These are phyloP conservation scores for Aldabrachelys gigantea DNA, from an alignment of 2,113 vertebrate genomes.

Conservation along the genomic window DNA sequence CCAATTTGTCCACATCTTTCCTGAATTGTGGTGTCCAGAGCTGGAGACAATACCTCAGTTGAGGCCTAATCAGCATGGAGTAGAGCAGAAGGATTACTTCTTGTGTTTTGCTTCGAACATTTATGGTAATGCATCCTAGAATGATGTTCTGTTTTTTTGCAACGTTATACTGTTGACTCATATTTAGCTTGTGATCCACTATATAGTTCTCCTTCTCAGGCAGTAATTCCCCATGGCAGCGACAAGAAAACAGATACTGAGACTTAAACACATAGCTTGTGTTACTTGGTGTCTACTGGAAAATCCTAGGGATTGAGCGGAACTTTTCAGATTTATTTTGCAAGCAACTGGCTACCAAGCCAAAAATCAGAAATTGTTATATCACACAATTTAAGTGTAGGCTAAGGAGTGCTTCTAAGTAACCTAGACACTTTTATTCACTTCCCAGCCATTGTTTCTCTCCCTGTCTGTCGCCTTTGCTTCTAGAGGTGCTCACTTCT, in stretches of 20 bases:
- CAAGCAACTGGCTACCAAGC: not conserved
- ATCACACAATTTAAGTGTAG: not conserved
- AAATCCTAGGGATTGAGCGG: not conserved
- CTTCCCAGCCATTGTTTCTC: not conserved
- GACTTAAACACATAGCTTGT: not conserved
- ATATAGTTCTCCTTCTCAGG: no score
- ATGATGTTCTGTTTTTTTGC: no score
- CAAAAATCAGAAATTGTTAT: not conserved
- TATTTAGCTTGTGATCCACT: no score
- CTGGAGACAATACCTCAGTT: no score
- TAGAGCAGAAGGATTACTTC: no score
- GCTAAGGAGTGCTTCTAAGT: not conserved
- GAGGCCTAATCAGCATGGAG: no score
- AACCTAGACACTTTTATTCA: not conserved
- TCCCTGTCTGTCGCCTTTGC: fast-evolving
- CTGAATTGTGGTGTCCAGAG: no score
- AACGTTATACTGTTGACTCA: no score
- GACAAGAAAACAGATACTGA: not conserved
- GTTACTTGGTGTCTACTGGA: not conserved
- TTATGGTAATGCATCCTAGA: no score
- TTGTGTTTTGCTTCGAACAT: no score
- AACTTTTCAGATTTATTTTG: not conserved
- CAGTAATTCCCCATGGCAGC: not conserved
- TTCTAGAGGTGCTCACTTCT: not conserved
- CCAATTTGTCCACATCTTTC: no score